Base-by-base conservation (phyloP, 2,888 invertebrate genomes). In the Trachelus iudaicus region DNA sequence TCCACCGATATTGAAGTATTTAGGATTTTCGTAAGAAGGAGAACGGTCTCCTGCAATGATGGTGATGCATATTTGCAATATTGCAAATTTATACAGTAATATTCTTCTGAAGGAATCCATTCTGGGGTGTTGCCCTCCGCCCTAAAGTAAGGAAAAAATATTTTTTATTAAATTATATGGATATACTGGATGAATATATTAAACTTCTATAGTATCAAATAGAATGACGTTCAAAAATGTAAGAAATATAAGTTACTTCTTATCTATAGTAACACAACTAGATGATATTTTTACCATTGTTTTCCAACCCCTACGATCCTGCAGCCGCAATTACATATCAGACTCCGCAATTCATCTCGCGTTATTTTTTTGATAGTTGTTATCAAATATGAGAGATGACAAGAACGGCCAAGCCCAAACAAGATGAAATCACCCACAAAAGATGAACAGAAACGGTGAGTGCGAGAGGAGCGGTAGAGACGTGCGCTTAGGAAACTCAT, bases 1-100 rank as follows among this genome's bases (percentile, higher is more conserved):
- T n/a, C 98, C 98, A 33, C 98, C 98, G 80, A 98, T 97, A 89
- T 97, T 97, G 92, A 96, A 98, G 84, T 94, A 94, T 23, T 94
- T 94, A 34, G 95, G 95, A 91, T 95, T 95, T 78, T 94, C 83
- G 73, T 81, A 33, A 11, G 71, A 33, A 33, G 71, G 71, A 30
- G 71, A 71, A 71, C 71, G 71, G 71, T 69, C 76, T 76, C 9
- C 40, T 56, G 40, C 23, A 56, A 56, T 56, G 23, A 56, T 56
- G 23, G 40, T 56, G 2, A 56, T 56, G 40, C 23, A 56, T 56
- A 56, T 56, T 56, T 56, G 40, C 40, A 56, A 56, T 23, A 56
- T 9, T 56, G 40, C 40, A 56, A 56, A 56, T 56, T 6, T 56
- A 56, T 23, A 23, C 6, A 23, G 6, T 9, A 56, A 56, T 56